These are phyloP conservation scores for Meghimatium bilineatum DNA, from an alignment of 2,888 invertebrate genomes.

Conservation along the genomic window DNA sequence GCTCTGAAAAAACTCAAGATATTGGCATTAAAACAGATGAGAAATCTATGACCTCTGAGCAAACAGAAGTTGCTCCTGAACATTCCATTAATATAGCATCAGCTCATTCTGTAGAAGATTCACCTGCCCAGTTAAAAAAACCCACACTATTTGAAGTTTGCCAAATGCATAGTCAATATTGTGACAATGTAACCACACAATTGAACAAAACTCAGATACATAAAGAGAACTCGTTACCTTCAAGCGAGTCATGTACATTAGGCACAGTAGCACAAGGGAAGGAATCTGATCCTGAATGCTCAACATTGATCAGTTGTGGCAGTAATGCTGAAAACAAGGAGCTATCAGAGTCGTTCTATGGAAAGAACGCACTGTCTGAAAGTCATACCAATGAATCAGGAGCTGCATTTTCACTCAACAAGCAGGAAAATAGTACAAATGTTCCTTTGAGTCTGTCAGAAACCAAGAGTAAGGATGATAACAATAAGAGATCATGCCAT, in stretches of 20 bases:
- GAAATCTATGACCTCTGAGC: not conserved
- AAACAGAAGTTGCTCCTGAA: not conserved
- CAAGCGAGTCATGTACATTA: not conserved
- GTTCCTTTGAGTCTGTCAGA: not conserved
- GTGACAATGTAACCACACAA: not conserved
- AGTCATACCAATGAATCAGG: not conserved
- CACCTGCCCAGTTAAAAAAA: not conserved
- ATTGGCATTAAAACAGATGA: not conserved
- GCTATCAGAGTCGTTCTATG: not conserved
- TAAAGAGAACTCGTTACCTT: not conserved
- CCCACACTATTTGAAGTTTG: not conserved
- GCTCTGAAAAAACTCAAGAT: not conserved
- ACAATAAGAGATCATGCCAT: not conserved
- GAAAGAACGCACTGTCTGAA: not conserved
- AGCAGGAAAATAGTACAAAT: not conserved
- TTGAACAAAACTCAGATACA: not conserved
- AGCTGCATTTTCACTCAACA: not conserved
- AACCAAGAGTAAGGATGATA: not conserved
- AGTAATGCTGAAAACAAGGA: not conserved
- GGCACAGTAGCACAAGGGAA: too few relatives aligned
- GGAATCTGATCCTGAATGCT: not conserved
- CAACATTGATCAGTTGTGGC: not conserved
- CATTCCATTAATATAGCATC: not conserved
- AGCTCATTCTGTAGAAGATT: not conserved
- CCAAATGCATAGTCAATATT: not conserved